Evolutionary conservation across 2,113 vertebrate species (phyloP).

Genomic region (Macrotus californicus): DNA sequence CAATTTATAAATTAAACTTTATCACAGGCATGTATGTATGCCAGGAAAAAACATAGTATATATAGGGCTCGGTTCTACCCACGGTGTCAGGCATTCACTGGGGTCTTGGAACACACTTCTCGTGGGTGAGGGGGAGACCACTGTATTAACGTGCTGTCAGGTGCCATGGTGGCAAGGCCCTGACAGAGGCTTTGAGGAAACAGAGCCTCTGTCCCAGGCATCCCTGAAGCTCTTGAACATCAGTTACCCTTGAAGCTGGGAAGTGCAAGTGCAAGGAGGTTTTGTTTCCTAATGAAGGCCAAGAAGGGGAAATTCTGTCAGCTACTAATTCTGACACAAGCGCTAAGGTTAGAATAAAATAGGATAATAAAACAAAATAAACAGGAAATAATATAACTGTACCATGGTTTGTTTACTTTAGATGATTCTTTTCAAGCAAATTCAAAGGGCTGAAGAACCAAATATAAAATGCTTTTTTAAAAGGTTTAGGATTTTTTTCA

Average conservation of each 20-base stretch:
- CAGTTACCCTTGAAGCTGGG: background rate
- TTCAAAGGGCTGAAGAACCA: background rate
- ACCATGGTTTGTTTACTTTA: background rate
- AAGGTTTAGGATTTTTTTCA: background rate
- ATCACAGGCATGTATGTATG: background rate
- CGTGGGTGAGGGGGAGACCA: too few species aligned
- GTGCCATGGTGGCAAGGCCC: background rate
- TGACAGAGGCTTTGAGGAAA: background rate
- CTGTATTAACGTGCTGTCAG: background rate
- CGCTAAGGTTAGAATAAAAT: background rate
- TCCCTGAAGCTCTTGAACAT: background rate
- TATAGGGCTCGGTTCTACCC: background rate
- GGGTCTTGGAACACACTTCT: background rate
- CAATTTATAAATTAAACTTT: background rate
- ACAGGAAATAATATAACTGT: background rate
- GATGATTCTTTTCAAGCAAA: background rate
- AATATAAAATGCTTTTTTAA: background rate
- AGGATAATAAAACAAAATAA: background rate
- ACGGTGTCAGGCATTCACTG: background rate
- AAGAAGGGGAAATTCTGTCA: background rate
- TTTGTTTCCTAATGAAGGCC: background rate
- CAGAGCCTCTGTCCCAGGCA: background rate
- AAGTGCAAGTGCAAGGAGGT: background rate
- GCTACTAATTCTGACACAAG: background rate
- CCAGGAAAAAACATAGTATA: background rate